A percentile compares a stretch with the other conserved stretches of the same genome.
Conservation (phyloP, 1,140 invertebrate genomes). For the Caenorhabditis brenneri region DNA sequence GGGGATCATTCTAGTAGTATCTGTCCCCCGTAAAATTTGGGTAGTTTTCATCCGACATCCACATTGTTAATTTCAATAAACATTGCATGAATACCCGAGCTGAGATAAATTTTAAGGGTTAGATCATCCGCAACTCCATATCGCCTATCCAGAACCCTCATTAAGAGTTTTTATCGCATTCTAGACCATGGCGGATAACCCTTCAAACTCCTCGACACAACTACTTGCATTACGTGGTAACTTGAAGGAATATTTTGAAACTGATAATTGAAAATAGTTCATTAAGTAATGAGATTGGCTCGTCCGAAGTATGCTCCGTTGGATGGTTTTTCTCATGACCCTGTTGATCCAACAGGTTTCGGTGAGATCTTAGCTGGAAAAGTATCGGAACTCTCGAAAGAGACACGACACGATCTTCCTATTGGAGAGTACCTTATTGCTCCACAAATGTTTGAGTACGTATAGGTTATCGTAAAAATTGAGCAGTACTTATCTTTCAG, state of each 20-base stretch:
- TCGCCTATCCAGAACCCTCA: background rate
- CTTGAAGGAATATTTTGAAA: background rate
- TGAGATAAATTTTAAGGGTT: background rate
- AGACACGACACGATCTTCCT: constrained; percentile 72
- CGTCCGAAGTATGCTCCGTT: constrained; percentile 83
- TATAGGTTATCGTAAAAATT: constrained; percentile 21
- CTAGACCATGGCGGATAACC: background rate
- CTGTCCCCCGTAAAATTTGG: background rate
- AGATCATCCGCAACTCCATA: background rate
- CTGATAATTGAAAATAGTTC: background rate
- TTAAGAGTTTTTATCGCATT: background rate
- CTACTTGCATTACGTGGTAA: constrained; percentile 49
- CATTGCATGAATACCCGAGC: background rate
- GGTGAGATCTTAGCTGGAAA: constrained; percentile 15
- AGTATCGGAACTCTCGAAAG: constrained; percentile 19
- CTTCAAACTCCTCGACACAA: constrained; percentile 4
- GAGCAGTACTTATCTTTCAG: constrained; percentile 73
- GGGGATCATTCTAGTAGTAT: background rate
- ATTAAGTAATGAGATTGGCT: constrained; percentile 89
- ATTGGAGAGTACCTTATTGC: constrained; percentile 86
- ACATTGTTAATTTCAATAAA: constrained; percentile 21
- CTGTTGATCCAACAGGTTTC: constrained; percentile 77
- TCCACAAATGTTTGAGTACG: constrained; percentile 91
- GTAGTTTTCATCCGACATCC: constrained; percentile 9
- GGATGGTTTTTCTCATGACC: constrained; percentile 81